These are phyloP conservation scores for Ormyrus thymus DNA, from an alignment of 2,888 invertebrate species.

Conservation along the genomic window DNA sequence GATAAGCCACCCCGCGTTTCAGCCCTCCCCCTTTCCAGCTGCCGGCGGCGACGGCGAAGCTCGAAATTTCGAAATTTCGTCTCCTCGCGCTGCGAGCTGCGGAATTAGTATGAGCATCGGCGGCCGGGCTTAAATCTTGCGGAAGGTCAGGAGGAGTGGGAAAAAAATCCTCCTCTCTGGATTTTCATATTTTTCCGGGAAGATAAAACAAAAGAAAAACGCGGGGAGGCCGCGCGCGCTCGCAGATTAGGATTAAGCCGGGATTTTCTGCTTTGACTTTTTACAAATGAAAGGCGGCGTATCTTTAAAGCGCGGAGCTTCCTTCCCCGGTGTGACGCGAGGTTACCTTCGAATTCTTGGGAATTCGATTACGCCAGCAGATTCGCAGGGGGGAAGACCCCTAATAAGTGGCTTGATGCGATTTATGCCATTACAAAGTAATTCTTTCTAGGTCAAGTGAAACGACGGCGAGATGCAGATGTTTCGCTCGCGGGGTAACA, in stretches of 20 bases:
- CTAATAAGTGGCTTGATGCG: too few species aligned
- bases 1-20: conserved; percentile 34
- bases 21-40: neutral
- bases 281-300: conserved; percentile 7
- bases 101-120: too few species aligned
- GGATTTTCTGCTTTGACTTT: conserved; percentile 5
- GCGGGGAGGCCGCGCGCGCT: neutral
- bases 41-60: too few species aligned
- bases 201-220: conserved; percentile 4
- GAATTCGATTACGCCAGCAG: too few species aligned
- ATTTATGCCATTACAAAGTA: too few species aligned
- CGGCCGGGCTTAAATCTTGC: too few species aligned
- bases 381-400: too few species aligned
- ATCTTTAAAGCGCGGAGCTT: neutral
- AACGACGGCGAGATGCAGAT: neutral
- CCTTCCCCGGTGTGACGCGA: neutral
- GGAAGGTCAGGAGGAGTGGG: too few species aligned
- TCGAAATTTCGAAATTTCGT: too few species aligned
- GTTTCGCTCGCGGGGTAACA: too few species aligned
- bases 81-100: too few species aligned
- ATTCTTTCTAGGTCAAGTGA: too few species aligned
- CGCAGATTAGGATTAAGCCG: neutral
- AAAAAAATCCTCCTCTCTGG: neutral
- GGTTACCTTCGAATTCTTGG: neutral
- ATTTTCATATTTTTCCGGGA: neutral